Evolutionary conservation across 1,140 invertebrate genomes (phyloP), one percentile per base, ranked within the genome.

Genomic region (Mizuhopecten yessoensis): DNA sequence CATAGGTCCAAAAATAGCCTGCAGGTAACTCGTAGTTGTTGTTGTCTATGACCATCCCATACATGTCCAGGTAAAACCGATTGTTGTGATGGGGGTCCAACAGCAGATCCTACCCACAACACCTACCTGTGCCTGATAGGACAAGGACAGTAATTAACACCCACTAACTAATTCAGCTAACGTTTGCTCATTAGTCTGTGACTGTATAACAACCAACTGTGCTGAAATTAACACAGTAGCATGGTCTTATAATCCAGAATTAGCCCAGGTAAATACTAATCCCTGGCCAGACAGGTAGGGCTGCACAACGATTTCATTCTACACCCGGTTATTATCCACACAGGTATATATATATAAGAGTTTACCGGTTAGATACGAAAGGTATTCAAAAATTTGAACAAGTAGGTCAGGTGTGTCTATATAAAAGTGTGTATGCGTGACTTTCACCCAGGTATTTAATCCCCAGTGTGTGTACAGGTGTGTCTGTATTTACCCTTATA

Each of bases 1-100:
- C 89, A 90, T 90, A 33, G 15, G 86, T 86, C 34, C 86, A 89
- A 42, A 89, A 89, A 89, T 89, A 90, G 89, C 89, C 89, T 36
- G 45, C 86, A 90, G 89, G 89, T 90, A 90, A 49, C 23, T 75
- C 29, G 57, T n/a, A n/a, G n/a, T 75, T 75, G 57, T 75, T 17
- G 17, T 23, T 75, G 57, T 75, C 13, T 39, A 39, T 39, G 17
- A 17, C 57, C 57, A 75, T 75, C 57, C 57, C 57, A 75, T 75
- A 75, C 3, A 23, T 75, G 57, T 75, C 23, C 57, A 75, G 57
- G 57, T 75, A n/a, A 75, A 75, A 75, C n/a, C 57, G 23, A 75
- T 75, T n/a, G 57, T 75, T 29, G 5, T 29, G 0, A 5, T 75
- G 57, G 17, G 0, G 29, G 57, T 75, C 23, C 57, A n/a, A n/a